These are phyloP conservation scores for Nowickia ferox DNA, from an alignment of 2,888 invertebrate species.

Conservation along the genomic window DNA sequence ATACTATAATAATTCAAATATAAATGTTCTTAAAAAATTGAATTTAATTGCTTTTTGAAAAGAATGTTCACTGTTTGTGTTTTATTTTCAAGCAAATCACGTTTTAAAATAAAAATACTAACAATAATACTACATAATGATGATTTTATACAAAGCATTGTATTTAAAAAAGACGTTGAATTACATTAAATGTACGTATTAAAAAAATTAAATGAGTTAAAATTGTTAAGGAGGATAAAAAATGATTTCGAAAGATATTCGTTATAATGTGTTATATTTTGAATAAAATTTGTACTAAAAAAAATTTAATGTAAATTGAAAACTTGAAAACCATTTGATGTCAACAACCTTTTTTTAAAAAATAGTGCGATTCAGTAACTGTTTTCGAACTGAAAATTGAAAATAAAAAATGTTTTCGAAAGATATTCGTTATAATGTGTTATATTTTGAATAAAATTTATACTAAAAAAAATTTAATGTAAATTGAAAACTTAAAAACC, in stretches of 20 bases:
- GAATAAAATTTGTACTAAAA: no score
- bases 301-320: no score
- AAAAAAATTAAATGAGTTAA: constrained; percentile 9
- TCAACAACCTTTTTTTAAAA: no score
- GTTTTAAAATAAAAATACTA: constrained; percentile 49
- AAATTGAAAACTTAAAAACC: no score
- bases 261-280: no score
- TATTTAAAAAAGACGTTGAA: constrained; percentile 64
- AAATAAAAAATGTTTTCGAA: no score
- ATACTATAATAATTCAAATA: background rate
- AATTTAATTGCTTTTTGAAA: constrained; percentile 32
- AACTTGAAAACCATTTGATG: background rate
- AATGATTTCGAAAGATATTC: no score
- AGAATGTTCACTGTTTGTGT: background rate
- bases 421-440: no score
- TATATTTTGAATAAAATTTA: no score
- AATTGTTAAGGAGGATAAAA: constrained; percentile 21
- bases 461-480: no score
- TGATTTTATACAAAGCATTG: constrained; percentile 69
- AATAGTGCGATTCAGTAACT: no score
- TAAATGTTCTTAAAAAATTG: constrained; percentile 28
- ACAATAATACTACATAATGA: constrained; percentile 20
- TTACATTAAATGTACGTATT: constrained; percentile 61
- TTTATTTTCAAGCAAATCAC: constrained; percentile 67
- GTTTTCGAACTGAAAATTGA: no score